phyloP scores from a whole-genome alignment of 2,113 vertebrate genomes.

The Promerops cafer region DNA sequence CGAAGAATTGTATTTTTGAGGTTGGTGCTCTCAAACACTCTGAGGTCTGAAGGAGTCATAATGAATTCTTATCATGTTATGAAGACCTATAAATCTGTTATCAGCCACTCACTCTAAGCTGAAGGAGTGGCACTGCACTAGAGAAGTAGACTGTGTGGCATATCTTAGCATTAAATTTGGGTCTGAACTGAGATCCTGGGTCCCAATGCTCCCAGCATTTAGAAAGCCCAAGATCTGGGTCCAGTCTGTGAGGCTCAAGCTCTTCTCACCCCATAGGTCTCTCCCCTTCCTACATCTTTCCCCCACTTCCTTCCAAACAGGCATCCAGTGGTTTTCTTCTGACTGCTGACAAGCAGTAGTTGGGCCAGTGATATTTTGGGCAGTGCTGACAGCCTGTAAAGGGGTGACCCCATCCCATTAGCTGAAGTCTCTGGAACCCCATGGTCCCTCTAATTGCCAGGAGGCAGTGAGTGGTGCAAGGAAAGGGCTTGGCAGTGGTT shows the following conservation, averaged over 20 bases:
- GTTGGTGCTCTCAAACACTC: neutral
- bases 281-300: neutral
- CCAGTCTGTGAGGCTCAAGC: neutral
- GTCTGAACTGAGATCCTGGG: neutral
- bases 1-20: neutral
- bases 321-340: neutral
- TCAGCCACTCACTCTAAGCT: neutral
- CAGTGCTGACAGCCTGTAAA: neutral
- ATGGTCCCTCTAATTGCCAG: neutral
- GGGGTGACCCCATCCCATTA: neutral
- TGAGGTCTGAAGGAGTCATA: neutral
- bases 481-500: neutral
- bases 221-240: neutral
- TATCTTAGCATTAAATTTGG: neutral
- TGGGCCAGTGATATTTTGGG: neutral
- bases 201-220: neutral
- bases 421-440: neutral
- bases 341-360: neutral
- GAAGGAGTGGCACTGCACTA: neutral
- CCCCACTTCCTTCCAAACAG: neutral
- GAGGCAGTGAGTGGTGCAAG: neutral
- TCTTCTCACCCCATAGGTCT: neutral
- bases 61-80: neutral
- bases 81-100: neutral
- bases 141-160: neutral